Evolutionary conservation across 2,888 invertebrate genomes (phyloP), one percentile per base, ranked within the genome.

Genomic region (Dicranocentrus wangi): DNA sequence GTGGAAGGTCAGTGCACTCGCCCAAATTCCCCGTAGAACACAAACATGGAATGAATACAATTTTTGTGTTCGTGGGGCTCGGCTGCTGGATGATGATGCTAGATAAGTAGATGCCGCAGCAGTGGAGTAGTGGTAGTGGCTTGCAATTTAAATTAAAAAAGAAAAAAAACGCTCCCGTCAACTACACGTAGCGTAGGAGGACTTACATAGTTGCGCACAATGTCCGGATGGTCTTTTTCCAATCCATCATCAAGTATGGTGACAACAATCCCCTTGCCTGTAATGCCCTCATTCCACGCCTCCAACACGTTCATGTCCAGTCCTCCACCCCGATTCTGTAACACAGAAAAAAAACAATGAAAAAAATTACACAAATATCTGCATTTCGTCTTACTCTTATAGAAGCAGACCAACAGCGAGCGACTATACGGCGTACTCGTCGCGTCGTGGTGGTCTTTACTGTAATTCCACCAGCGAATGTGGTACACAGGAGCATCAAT

Each of bases 221-320:
- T 92, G 89, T 98, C 98, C 0, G 98, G 98, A 90, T 98, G 98
- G 89, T 96, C 95, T 82, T 95, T 96, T 89, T 98, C 98, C 51
- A 98, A 91, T 27, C 98, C 98, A 88, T 98, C 98, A 88, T 99
- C 98, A 66, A 99, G 91, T 87, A 99, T 98, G 63, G 98, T 97
- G 83, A 99, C 98, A 19, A 98, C 97, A 21, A 98, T 94, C 42
- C 97, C 97, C 87, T 93, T 93, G 42, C 98, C 99, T 0, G 98
- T 98, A 88, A 95, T 93, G 66, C 97, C 98, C 89, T 95, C 94
- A 88, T 93, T 92, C 98, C 99, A 99, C 43, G 97, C 98, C 75
- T 94, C 95, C 87, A 95, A 93, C 84, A 99, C 98, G 89, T 98
- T 97, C 98, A 99, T 98, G 88, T 97, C 97, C 83, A 96, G 90